Percentiles rank a stretch among this genome's conserved stretches.
Conservation (phyloP, 2,888 invertebrate species). For the Diabrotica balteata region DNA sequence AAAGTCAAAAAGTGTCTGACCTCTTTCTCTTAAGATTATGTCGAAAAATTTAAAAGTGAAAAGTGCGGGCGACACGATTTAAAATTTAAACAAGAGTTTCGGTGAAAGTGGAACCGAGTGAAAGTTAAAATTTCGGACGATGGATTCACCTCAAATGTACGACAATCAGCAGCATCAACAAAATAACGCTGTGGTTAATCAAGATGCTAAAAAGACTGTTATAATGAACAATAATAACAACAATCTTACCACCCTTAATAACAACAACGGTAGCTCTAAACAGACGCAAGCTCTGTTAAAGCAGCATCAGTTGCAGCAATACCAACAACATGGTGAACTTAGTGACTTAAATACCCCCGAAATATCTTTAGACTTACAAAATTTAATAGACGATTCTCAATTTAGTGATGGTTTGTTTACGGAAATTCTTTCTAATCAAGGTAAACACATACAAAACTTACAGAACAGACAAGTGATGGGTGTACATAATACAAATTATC, state of each 20-base stretch:
- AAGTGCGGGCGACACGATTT: conserved; percentile 36
- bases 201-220: conserved; percentile 61
- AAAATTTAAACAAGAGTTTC: conserved; percentile 42
- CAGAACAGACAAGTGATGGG: conserved; percentile 61
- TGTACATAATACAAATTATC: conserved; percentile 59
- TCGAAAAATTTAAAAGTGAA: conserved; percentile 34
- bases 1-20: conserved; percentile 6
- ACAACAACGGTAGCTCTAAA: conserved; percentile 63
- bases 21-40: conserved; percentile 11
- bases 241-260: conserved; percentile 61
- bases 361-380: conserved; percentile 89
- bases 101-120: conserved; percentile 54
- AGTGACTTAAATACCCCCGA: conserved; percentile 92
- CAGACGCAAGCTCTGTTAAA: conserved; percentile 68
- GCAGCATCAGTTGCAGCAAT: conserved; percentile 75
- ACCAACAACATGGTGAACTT: conserved; percentile 77
- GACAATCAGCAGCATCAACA: conserved; percentile 70
- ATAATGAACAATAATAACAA: conserved; percentile 62
- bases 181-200: conserved; percentile 68
- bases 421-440: conserved; percentile 75
- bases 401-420: conserved; percentile 87
- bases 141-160: conserved; percentile 90
- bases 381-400: conserved; percentile 88
- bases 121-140: conserved; percentile 56
- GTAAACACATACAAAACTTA: conserved; percentile 58